These are phyloP conservation scores for Lordiphosa andalusiaca DNA, from an alignment of 2,888 invertebrate genomes.

Conservation along the genomic window DNA sequence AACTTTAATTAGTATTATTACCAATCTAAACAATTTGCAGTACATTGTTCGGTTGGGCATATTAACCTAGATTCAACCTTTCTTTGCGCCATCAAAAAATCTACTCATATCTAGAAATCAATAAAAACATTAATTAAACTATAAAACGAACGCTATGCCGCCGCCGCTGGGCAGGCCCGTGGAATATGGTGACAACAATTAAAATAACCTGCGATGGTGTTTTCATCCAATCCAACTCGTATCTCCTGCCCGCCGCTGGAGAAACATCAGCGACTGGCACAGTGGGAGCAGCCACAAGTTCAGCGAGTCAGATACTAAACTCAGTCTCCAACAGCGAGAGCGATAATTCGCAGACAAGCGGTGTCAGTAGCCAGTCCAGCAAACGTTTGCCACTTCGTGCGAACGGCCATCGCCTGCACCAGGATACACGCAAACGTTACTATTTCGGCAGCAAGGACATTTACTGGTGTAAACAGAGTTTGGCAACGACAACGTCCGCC, in stretches of 20 bases:
- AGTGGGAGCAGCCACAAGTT: slow-evolving; percentile 9
- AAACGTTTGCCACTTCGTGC: slow-evolving; percentile 12
- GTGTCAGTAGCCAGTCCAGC: slow-evolving; percentile 34
- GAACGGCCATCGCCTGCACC: slow-evolving; percentile 20
- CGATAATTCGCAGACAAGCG: slow-evolving; percentile 56
- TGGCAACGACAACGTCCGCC: slow-evolving; percentile 6
- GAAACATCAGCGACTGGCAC: slow-evolving; percentile 15
- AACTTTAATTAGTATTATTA: slow-evolving; percentile 68
- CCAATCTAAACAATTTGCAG: slow-evolving; percentile 65
- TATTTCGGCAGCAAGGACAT: slow-evolving; percentile 75
- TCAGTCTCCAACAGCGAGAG: slow-evolving; percentile 50
- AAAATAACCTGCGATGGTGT: slow-evolving; percentile 80
- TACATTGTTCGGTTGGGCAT: slow-evolving; percentile 55
- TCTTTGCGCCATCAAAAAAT: neutral
- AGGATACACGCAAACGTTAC: slow-evolving; percentile 62
- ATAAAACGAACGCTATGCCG: slow-evolving; percentile 36
- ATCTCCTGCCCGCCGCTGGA: slow-evolving; percentile 63
- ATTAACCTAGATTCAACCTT: slow-evolving; percentile 58
- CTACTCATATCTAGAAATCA: neutral
- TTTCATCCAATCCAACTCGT: slow-evolving; percentile 80
- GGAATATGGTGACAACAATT: slow-evolving; percentile 80
- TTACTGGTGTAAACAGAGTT: slow-evolving; percentile 75
- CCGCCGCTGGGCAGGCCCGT: too few species aligned
- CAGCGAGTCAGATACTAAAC: slow-evolving; percentile 6
- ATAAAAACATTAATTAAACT: slow-evolving; percentile 8